Base-by-base conservation (phyloP, 1,140 invertebrate genomes). In the Drosophila rhopaloa region DNA sequence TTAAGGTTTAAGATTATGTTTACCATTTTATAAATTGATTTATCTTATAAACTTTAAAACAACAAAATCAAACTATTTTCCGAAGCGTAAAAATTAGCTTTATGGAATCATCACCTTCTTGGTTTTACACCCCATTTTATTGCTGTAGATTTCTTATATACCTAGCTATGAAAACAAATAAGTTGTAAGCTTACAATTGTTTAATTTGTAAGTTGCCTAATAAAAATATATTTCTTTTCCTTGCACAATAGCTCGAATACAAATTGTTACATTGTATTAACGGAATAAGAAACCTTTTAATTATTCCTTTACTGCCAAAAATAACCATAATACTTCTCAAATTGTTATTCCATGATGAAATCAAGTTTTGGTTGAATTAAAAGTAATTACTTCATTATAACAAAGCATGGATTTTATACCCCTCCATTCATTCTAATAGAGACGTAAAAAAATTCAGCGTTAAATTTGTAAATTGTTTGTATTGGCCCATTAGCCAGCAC, bases 381-480 rank as follows among this genome's bases (percentile, higher is more conserved):
- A 32, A 68, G 10, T 71, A 71, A 71, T 71, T 71, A 71, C 65
- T 71, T 71, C 48, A 71, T 71, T 71, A 71, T 71, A 70, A 58
- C 53, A 57, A 71, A 58, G 53, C 67, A 41, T 58, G 40, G 19
- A 58, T 71, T 57, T 37, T 32, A 13, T 38, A 24, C 13, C 50
- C 29, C 43, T 38, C 57, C 24, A 35, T 14, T 40, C 41, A 55
- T 71, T 78, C 80, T 82, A 79, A 83, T 83, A 70, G 72, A 82
- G 80, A 65, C 66, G 76, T 62, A 79, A 37, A 58, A 56, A 86
- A 86, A 86, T 86, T 68, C 84, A 88, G 83, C 84, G 84, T 83
- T 89, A 89, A 88, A 88, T 88, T 89, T 89, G 71, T 83, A 88
- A 88, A 88, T 89, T 89, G 83, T 88, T 88, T 88, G 75, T 75